phyloP scores from a whole-genome alignment of 2,888 invertebrate species.

The Crossocerus cetratus region DNA sequence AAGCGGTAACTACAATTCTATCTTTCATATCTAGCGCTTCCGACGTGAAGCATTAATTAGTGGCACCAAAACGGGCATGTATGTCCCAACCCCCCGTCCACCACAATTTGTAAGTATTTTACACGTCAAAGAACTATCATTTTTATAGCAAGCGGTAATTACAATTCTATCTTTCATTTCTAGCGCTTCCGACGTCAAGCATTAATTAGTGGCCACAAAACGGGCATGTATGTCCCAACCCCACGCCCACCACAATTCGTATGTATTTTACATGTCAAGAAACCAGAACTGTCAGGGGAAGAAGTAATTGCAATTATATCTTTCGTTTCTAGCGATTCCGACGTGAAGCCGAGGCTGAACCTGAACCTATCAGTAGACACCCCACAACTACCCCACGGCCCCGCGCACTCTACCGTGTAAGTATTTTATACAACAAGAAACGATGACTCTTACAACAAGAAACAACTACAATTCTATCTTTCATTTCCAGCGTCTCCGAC shows the following conservation, averaged over 20 bases:
- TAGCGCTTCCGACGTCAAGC: constrained; percentile 32
- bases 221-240: constrained; percentile 6
- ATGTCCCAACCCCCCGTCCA: not conserved
- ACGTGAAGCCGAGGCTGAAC: not conserved
- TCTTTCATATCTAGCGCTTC: not conserved
- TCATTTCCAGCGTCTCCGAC: constrained; percentile 31
- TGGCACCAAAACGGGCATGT: not conserved
- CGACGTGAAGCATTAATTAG: not conserved
- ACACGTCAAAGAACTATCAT: not conserved
- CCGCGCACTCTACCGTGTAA: not conserved
- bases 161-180: not conserved
- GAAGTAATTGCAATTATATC: not conserved
- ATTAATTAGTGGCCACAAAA: constrained; percentile 22
- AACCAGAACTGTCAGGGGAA: not conserved
- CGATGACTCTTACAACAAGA: not conserved
- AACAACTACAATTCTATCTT: not conserved
- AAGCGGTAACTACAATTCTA: not conserved
- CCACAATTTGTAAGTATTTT: not conserved
- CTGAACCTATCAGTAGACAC: not conserved
- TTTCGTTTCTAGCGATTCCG: not conserved
- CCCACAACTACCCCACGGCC: not conserved
- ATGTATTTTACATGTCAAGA: constrained; percentile 3
- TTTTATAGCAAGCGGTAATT: not conserved
- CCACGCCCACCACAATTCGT: constrained; percentile 49
- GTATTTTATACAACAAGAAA: not conserved